Evolutionary conservation across 1,140 invertebrate genomes (phyloP).

Genomic region (Sarcophaga peregrina): DNA sequence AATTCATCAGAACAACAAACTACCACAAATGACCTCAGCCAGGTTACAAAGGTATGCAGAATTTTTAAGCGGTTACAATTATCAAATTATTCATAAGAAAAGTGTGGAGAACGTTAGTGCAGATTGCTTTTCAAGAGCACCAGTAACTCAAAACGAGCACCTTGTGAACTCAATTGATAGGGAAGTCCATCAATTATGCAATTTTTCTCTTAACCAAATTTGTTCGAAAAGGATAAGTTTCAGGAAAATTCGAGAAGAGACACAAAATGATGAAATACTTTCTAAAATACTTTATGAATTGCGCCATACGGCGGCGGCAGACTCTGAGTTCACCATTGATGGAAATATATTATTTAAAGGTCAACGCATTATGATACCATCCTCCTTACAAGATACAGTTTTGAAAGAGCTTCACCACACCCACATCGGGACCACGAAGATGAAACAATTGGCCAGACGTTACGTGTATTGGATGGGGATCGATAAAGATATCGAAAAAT

Average conservation of each 20-base stretch:
- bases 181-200: background rate
- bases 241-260: background rate
- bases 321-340: background rate
- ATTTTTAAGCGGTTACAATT: background rate
- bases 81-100: background rate
- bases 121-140: background rate
- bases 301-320: background rate
- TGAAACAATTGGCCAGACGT: too few relatives aligned
- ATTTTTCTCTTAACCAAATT: background rate
- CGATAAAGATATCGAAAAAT: too few relatives aligned
- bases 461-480: too few relatives aligned
- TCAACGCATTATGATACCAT: background rate
- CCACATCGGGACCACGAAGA: background rate
- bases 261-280: background rate
- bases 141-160: background rate
- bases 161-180: background rate
- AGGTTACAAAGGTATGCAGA: constrained; percentile 37
- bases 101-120: background rate
- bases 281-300: background rate
- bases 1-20: background rate
- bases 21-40: constrained; percentile 29
- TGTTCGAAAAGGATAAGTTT: background rate
- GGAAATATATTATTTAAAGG: background rate
- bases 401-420: background rate
- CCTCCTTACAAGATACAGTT: background rate